Percentiles rank a stretch among this genome's conserved stretches.
phyloP scores from a whole-genome alignment of 2,113 vertebrate species.

The Toxostoma redivivum region DNA sequence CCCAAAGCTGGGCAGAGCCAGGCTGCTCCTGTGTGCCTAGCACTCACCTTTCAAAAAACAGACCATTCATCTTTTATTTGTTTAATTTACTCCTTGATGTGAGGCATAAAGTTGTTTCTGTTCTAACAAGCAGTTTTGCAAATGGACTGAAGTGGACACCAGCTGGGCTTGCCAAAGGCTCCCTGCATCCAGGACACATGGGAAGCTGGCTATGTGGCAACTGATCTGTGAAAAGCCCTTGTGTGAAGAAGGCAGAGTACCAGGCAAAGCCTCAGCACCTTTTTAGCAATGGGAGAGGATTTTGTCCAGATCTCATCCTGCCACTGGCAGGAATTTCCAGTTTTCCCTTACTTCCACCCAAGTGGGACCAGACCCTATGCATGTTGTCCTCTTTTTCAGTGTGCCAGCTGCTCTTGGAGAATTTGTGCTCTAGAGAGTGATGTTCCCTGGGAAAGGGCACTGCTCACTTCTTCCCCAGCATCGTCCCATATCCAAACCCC shows the following conservation, averaged over 20 bases:
- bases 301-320: not conserved
- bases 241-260: not conserved
- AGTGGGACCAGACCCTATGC: too few species aligned
- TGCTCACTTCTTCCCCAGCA: rapidly evolving
- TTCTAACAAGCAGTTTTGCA: not conserved
- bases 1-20: not conserved
- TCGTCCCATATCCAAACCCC: not conserved
- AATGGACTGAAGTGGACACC: not conserved
- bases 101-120: not conserved
- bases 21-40: not conserved
- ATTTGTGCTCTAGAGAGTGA: not conserved
- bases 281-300: not conserved
- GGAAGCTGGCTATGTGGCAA: not conserved
- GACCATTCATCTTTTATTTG: not conserved
- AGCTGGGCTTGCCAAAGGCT: not conserved
- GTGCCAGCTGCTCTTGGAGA: rapidly evolving
- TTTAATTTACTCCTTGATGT: not conserved
- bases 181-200: rapidly evolving
- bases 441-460: not conserved
- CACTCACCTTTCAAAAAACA: not conserved
- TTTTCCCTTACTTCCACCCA: not conserved
- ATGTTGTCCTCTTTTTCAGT: not conserved
- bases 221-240: not conserved
- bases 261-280: not conserved
- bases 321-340: not conserved